Evolutionary conservation across 2,888 invertebrate genomes (phyloP), one percentile per base, ranked within the genome.

Genomic region (Lordiphosa andalusiaca): DNA sequence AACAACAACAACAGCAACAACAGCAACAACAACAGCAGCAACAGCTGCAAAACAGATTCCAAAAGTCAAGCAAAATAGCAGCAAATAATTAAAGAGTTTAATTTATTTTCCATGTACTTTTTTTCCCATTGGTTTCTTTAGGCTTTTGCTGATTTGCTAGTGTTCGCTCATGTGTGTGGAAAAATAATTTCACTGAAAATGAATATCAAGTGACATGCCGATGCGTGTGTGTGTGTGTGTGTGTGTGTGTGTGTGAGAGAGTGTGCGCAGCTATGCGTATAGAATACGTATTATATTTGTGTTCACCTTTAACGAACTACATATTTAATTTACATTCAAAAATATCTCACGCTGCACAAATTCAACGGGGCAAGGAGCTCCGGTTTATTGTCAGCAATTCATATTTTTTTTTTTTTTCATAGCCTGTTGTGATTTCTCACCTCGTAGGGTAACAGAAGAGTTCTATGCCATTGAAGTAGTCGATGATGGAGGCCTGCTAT

Each of bases 171-270:
- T 23, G 42, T 51, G 38, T 42, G 23, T 12, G 13, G 46, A 10
- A 53, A 58, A 57, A 38, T 54, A 42, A 59, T 61, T 63, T 62
- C 36, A 41, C 55, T 55, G 63, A 16, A 40, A 63, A 56, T 48
- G 50, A 50, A 63, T 58, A 58, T 64, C 52, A 46, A 58, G 37
- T 64, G 60, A 61, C 62, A 44, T 19, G 61, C 54, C 41, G 41
- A 53, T 52, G 50, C 30, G 21, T 40, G 41, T 40, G 25, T 19
- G 19, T 19, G 19, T 19, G 19, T 19, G 19, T 19, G 19, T 21
- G 16, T 52, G 25, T 44, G 38, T 33, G 12, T 49, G 56, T 13
- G 42, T 35, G 42, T 36, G 25, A 37, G 52, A 37, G 52, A 12
- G 13, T 41, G 35, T 42, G 33, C 37, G 36, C 9, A 2, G n/a